Base-by-base conservation (phyloP, 2,888 invertebrate genomes). In the Ormyrus labotus region DNA sequence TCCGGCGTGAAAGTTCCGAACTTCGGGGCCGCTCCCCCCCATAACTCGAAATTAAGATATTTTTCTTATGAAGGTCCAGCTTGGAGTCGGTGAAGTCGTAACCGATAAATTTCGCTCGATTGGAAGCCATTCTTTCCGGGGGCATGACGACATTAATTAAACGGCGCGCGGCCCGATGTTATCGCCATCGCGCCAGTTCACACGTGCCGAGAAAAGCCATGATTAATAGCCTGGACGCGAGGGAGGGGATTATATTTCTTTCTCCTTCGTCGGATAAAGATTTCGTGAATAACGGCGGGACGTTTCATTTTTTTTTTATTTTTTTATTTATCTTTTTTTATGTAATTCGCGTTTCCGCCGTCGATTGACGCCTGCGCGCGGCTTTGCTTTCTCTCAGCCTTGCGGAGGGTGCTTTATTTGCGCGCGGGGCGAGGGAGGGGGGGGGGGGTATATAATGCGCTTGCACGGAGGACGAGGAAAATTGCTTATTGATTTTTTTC, bases 71-170 rank as follows among this genome's bases (percentile, higher is more conserved):
- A 68, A 47, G 47, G 34, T 10, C 8, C 2, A 60, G 11, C 47
- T 34, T 34, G 34, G 19, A 51, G n/a, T 53, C 53, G 10, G 13
- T 45, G 55, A 48, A 76, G 70, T 74, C 74, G 65, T 65, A 55
- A 48, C 70, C 70, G 48, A 78, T 81, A 81, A 78, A 81, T 81
- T 74, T 47, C 58, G 10, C 13, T 9, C 64, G 64, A 77, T 81
- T 78, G 81, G 70, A 74, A 74, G 69, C 57, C 70, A 74, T 81
- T 73, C 70, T 67, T 81, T 57, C 19, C 8, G 13, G 6, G 34
- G 58, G 57, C 58, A 48, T 10, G 68, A 65, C 45, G 70, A 78
- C 74, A 81, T 81, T 78, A 81, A 81, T 81, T 81, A 81, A 78
- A 81, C 69, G 70, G 63, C 60, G 13, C 19, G 13, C 19, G 67